Conservation (phyloP, 2,113 vertebrate genomes). For the Charina bottae region DNA sequence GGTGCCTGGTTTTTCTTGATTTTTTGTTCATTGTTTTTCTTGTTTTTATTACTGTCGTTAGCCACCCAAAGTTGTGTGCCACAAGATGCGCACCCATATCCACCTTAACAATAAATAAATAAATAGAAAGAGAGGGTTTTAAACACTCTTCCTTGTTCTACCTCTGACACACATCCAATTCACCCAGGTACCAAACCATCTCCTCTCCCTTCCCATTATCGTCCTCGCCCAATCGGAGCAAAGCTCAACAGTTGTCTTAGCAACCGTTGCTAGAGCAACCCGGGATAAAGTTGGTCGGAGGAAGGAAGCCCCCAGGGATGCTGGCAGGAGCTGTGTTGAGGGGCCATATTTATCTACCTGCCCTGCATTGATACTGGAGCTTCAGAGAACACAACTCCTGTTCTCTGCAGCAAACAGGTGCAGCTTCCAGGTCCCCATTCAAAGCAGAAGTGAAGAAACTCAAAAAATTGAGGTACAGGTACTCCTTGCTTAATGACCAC, state of each 20-base stretch:
- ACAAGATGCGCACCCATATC: too few relatives aligned
- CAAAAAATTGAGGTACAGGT: too few relatives aligned
- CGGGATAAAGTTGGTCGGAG: background rate
- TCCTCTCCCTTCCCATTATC: background rate
- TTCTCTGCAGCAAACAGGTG: too few relatives aligned
- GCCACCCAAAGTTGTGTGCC: too few relatives aligned
- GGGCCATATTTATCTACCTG: too few relatives aligned
- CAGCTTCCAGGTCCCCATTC: too few relatives aligned
- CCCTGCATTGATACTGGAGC: too few relatives aligned
- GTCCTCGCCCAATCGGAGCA: background rate
- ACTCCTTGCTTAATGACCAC: too few relatives aligned
- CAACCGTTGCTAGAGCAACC: constrained; percentile 12
- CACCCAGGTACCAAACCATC: background rate
- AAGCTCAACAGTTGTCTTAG: constrained; percentile 10
- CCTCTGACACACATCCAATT: background rate
- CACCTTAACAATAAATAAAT: background rate
- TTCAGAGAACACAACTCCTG: too few relatives aligned
- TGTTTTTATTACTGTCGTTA: background rate
- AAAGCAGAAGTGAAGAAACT: too few relatives aligned
- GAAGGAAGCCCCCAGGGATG: background rate
- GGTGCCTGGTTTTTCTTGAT: background rate
- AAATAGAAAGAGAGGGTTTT: background rate
- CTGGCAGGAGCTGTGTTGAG: background rate
- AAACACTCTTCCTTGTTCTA: background rate
- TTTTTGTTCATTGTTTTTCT: background rate